Conservation (phyloP, 2,888 invertebrate genomes). For the Plemyria rubiginata region DNA sequence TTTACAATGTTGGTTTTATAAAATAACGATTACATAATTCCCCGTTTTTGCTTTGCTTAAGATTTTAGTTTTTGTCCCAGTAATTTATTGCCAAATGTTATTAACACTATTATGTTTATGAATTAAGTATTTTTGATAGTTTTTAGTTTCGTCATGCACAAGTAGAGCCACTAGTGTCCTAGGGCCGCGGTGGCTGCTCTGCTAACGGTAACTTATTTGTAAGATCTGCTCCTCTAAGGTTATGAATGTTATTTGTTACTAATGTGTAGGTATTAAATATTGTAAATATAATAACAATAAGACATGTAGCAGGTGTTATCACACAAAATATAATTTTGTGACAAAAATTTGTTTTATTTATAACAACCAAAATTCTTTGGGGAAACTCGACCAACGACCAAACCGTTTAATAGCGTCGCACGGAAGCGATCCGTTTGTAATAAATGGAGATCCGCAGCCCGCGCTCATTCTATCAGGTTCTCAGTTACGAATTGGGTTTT, state of each 20-base stretch:
- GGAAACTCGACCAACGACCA: too few species aligned
- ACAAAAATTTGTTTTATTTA: constrained; percentile 63
- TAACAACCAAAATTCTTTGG: not conserved
- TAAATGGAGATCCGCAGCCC: too few species aligned
- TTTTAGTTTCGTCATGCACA: constrained; percentile 48
- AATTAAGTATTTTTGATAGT: constrained; percentile 63
- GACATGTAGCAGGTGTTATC: constrained; percentile 85
- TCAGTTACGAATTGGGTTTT: too few species aligned
- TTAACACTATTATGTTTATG: constrained; percentile 70
- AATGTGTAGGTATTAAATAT: constrained; percentile 84
- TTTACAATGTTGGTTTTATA: constrained; percentile 64
- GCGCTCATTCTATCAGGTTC: too few species aligned
- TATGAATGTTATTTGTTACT: constrained; percentile 85
- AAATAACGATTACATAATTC: constrained; percentile 56
- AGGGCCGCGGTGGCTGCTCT: constrained; percentile 38
- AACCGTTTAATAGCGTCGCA: too few species aligned
- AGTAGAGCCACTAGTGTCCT: constrained; percentile 20
- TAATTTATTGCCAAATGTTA: constrained; percentile 85
- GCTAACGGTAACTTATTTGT: constrained; percentile 62
- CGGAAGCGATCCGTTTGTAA: too few species aligned
- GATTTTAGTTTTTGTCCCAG: constrained; percentile 78
- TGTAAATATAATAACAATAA: constrained; percentile 82
- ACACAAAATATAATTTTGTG: constrained; percentile 86
- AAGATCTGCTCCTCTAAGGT: constrained; percentile 84
- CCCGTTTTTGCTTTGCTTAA: constrained; percentile 70